Percentiles rank a stretch among this genome's conserved stretches.
These are phyloP conservation scores for Bombylius discolor DNA, from an alignment of 2,888 invertebrate species.

Conservation along the genomic window DNA sequence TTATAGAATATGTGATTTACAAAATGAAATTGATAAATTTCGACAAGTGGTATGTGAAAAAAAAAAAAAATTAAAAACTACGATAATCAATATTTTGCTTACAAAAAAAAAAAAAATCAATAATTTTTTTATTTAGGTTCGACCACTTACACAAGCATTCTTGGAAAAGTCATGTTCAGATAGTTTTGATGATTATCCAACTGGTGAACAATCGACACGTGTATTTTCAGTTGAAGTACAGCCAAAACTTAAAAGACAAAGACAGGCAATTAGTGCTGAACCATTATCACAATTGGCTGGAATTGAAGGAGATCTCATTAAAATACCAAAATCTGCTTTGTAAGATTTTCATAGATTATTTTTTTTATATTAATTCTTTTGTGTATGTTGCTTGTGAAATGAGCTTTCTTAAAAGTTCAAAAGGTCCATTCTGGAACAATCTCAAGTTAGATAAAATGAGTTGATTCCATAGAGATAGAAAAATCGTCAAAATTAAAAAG, in stretches of 20 bases:
- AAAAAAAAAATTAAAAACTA: background rate
- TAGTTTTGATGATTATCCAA: conserved; percentile 37
- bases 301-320: conserved; percentile 45
- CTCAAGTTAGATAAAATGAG: no score
- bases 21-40: conserved; percentile 77
- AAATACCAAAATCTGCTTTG: conserved; percentile 57
- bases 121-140: conserved; percentile 18
- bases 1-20: conserved; percentile 60
- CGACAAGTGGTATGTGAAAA: conserved; percentile 50
- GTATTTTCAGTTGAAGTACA: conserved; percentile 40
- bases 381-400: conserved; percentile 5
- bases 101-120: no score
- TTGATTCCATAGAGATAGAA: no score
- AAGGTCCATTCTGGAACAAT: no score
- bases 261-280: conserved; percentile 63
- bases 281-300: conserved; percentile 49
- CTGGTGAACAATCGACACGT: conserved; percentile 43
- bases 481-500: no score
- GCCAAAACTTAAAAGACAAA: conserved; percentile 55
- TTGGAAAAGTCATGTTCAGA: conserved; percentile 40
- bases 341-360: conserved; percentile 30
- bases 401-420: background rate
- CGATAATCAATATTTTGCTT: no score
- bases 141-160: conserved; percentile 54
- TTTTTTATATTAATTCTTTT: conserved; percentile 3